Evolutionary conservation across 2,113 vertebrate species (phyloP).

Genomic region (Osmerus mordax): DNA sequence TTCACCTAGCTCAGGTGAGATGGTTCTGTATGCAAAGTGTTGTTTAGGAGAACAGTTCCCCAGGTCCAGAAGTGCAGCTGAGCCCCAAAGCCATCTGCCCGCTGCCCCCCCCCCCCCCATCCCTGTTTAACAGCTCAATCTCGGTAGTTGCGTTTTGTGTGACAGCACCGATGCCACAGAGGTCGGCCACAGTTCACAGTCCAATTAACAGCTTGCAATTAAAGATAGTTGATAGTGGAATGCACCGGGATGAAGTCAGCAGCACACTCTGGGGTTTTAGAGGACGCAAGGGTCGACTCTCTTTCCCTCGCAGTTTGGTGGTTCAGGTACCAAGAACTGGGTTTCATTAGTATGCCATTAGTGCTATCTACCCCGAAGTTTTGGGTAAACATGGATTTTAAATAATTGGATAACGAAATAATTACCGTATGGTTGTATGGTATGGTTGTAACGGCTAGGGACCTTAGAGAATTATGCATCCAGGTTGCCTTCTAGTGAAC

Average conservation of each 20-base stretch:
- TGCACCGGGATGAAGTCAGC: constrained; percentile 46
- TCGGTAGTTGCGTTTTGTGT: constrained; percentile 1
- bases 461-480: constrained; percentile 47
- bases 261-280: constrained; percentile 44
- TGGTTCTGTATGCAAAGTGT: constrained; percentile 2
- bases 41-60: constrained; percentile 37
- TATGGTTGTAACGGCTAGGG: constrained; percentile 33
- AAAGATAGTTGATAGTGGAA: constrained; percentile 58
- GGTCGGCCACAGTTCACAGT: constrained; percentile 58
- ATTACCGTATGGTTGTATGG: not conserved
- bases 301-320: constrained; percentile 56
- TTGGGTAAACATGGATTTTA: constrained; percentile 33
- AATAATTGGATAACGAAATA: constrained; percentile 55
- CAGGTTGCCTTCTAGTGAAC: constrained; percentile 49
- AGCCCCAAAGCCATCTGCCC: constrained; percentile 26
- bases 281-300: constrained; percentile 51
- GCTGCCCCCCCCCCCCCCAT: constrained; percentile 23
- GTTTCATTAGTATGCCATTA: constrained; percentile 60
- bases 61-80: constrained; percentile 22
- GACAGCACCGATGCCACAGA: constrained; percentile 31
- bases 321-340: constrained; percentile 38
- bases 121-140: constrained; percentile 33
- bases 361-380: not conserved
- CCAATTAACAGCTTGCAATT: constrained; percentile 59
- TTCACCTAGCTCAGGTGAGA: not conserved